A percentile compares a stretch with the other conserved stretches of the same genome.
phyloP scores from a whole-genome alignment of 23 tunicate genomes.

The Ciona savignyi region DNA sequence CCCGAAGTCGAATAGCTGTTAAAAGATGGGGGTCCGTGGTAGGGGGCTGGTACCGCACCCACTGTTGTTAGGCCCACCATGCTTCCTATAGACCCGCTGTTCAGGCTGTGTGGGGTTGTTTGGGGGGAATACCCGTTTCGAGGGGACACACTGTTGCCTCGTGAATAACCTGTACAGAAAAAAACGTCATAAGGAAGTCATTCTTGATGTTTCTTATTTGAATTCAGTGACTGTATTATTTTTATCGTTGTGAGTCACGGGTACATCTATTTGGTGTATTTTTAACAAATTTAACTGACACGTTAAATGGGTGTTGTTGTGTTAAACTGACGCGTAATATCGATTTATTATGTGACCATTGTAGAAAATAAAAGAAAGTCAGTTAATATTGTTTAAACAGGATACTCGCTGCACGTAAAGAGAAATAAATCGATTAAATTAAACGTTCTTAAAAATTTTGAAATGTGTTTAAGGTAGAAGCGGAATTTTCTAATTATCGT shows the following conservation, averaged over 20 bases:
- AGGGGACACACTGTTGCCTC: conserved; percentile 74
- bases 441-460: no score
- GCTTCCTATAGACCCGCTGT: conserved; percentile 1
- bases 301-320: no score
- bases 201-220: no score
- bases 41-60: conserved; percentile 43
- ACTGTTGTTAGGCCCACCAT: conserved; percentile 25
- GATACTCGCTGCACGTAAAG: no score
- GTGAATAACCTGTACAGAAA: conserved; percentile 52
- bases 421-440: no score
- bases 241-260: no score
- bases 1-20: conserved; percentile 45
- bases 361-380: no score
- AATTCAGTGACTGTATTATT: neutral
- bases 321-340: no score
- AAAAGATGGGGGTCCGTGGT: conserved; percentile 44
- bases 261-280: neutral
- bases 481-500: no score
- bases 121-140: conserved; percentile 84
- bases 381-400: no score
- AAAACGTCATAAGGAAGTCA: neutral
- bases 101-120: conserved; percentile 47
- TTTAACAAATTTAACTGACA: neutral
- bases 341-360: no score
- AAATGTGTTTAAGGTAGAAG: no score